Evolutionary conservation across 2,797 vertebrate genomes (phyloP), one percentile per base, ranked within the genome.

Genomic region (Diglossa cyanea): DNA sequence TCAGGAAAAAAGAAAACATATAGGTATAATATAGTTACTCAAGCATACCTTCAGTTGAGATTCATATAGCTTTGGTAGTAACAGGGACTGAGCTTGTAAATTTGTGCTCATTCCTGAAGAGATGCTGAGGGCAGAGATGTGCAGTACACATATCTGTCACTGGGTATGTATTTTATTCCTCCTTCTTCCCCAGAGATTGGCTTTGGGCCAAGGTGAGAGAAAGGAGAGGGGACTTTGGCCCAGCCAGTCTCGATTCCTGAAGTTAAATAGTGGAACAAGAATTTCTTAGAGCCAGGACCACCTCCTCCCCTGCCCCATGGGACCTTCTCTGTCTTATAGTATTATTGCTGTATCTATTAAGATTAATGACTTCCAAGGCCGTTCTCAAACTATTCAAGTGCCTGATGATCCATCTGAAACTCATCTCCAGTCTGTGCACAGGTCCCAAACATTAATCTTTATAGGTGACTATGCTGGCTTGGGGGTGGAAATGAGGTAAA

Each of bases 331-430:
- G 2, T 75, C 86, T 61, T 39, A 11, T 8, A 7, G 63, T 54
- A 53, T 81, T 51, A 71, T 66, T 90, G 40, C 25, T 25, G 8
- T 85, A 73, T 94, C 81, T 93, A 25, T 89, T 82, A 82, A 17
- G 10, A 85, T 82, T 82, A 89, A 90, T 68, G 39, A 65, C 42
- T 91, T 94, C 58, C 79, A 93, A 93, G 86, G 48, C 62, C 10
- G 1, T 68, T 80, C 60, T 94, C 78, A 78, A 95, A 83, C 55
- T 88, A n/a, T 51, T 50, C 68, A 86, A 93, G 62, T 26, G 89
- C 62, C 65, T 81, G 60, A 30, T 73, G 85, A 88, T 70, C 82
- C 91, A 90, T 91, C 91, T 96, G 94, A 91, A 95, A 91, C 81
- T 72, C 92, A 94, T 89, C 94, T 75, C 76, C 28, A 42, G 23